phyloP scores from a whole-genome alignment of 2,113 vertebrate genomes.

The Panthera tigris region DNA sequence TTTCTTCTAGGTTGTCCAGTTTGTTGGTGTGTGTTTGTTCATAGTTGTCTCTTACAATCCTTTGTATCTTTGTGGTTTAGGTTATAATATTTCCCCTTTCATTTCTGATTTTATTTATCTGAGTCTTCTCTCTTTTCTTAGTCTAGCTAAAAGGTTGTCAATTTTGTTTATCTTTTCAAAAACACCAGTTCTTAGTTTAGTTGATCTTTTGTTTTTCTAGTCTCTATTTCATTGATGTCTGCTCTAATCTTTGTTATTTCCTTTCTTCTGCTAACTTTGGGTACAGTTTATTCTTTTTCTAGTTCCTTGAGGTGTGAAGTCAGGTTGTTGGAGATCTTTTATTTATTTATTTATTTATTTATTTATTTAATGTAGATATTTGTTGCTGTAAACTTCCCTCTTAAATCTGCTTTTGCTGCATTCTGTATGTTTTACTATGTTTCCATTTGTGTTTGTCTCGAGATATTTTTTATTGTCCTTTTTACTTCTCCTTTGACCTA shows the following conservation, averaged over 20 bases:
- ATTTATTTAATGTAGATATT: not conserved
- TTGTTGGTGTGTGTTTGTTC: not conserved
- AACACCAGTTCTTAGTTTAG: not conserved
- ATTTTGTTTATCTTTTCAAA: not conserved
- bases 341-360: not conserved
- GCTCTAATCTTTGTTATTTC: not conserved
- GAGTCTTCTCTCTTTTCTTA: not conserved
- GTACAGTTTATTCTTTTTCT: not conserved
- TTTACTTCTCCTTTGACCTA: not conserved
- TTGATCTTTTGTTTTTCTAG: not conserved
- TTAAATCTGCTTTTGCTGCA: not conserved
- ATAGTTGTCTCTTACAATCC: not conserved
- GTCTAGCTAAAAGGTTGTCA: not conserved
- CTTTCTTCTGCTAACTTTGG: not conserved
- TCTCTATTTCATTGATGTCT: not conserved
- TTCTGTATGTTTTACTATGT: not conserved
- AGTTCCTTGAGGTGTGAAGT: not conserved
- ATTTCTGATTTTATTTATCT: not conserved
- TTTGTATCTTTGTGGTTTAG: not conserved
- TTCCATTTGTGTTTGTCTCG: not conserved
- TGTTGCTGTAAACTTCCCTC: not conserved
- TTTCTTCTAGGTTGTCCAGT: not conserved
- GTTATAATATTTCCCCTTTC: not conserved
- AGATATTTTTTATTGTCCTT: not conserved
- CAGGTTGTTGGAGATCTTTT: not conserved